Evolutionary conservation across 2,113 vertebrate genomes (phyloP), one percentile per base, ranked within the genome.

Genomic region (Oreocharis arfaki): DNA sequence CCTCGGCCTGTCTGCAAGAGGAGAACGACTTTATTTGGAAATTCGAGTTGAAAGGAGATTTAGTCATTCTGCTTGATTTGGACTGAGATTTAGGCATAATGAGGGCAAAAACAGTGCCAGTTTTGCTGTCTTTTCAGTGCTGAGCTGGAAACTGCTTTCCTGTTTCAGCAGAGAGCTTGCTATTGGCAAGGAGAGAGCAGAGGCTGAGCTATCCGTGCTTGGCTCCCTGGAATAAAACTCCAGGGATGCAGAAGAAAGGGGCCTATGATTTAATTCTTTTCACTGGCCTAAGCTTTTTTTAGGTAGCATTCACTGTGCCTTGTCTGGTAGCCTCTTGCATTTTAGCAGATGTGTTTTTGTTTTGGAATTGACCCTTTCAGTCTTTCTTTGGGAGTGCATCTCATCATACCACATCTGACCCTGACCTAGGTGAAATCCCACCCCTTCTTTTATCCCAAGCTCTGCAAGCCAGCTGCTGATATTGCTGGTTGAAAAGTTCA

Each of bases 401-500:
- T 80, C 19, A 47, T 44, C 33, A 16, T 7, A 27, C 33, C 8
- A 10, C 1, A 4, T 21, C 35, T 64, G 67, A 95, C n/a, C 49
- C 50, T 50, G 41, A 46, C 28, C 65, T n/a, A 3, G 44, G 32
- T 94, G 90, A 94, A 93, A 89, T 49, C 52, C 79, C 68, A 84
- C 76, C 71, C 82, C 74, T 68, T 61, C 76, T 53, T 86, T 93
- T 85, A 84, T 64, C 63, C 70, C 57, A 67, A 91, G 55, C 35
- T 39, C 95, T 92, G 91, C 91, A 78, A 83, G n/a, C 74, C 94
- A 94, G 86, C 94, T 96, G 95, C 85, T 95, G 95, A 49, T 91
- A 35, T 24, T 75, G 67, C 83, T 91, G 86, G 91, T 96, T 97
- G 95, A 92, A 95, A 84, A 96, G 96, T 94, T 97, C 96, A 96